A percentile compares a stretch with the other conserved stretches of the same genome.
phyloP scores from a whole-genome alignment of 1,140 invertebrate species.

The Phocides pigmalion region DNA sequence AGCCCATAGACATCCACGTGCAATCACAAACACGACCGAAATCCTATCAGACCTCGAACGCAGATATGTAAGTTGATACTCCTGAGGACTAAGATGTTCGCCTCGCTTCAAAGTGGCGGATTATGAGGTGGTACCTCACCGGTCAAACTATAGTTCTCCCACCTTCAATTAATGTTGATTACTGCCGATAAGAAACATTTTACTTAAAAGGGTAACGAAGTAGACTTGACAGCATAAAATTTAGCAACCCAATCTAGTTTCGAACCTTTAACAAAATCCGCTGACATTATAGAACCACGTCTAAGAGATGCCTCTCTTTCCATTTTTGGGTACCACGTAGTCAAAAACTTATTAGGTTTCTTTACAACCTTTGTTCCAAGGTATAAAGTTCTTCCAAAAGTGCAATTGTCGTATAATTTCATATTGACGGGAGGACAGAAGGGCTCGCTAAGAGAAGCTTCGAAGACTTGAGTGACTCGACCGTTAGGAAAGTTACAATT shows the following conservation, averaged over 20 bases:
- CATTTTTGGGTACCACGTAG: conserved; percentile 56
- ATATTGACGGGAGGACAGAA: conserved; percentile 84
- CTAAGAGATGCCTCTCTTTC: conserved; percentile 57
- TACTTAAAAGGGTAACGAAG: too few relatives aligned
- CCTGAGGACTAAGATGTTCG: too few relatives aligned
- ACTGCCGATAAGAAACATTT: too few relatives aligned
- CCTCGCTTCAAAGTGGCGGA: too few relatives aligned
- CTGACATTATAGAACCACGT: conserved; percentile 52
- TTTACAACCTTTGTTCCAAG: conserved; percentile 81
- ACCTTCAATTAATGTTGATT: too few relatives aligned
- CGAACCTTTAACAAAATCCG: conserved; percentile 57
- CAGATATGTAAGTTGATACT: too few relatives aligned
- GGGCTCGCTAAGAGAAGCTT: conserved; percentile 76
- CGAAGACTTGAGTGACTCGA: conserved; percentile 66
- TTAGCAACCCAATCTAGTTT: not conserved
- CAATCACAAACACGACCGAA: too few relatives aligned
- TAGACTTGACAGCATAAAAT: not conserved
- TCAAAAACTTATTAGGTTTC: conserved; percentile 64
- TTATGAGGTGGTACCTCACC: too few relatives aligned
- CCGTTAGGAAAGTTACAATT: conserved; percentile 78
- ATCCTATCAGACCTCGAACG: too few relatives aligned
- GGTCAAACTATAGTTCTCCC: too few relatives aligned
- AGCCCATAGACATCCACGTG: too few relatives aligned
- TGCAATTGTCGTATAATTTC: conserved; percentile 85
- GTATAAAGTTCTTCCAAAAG: conserved; percentile 84